Percentiles rank a stretch among this genome's conserved stretches.
phyloP scores from a whole-genome alignment of 92 coral and sea anemone genomes.

The Siderastrea radians region DNA sequence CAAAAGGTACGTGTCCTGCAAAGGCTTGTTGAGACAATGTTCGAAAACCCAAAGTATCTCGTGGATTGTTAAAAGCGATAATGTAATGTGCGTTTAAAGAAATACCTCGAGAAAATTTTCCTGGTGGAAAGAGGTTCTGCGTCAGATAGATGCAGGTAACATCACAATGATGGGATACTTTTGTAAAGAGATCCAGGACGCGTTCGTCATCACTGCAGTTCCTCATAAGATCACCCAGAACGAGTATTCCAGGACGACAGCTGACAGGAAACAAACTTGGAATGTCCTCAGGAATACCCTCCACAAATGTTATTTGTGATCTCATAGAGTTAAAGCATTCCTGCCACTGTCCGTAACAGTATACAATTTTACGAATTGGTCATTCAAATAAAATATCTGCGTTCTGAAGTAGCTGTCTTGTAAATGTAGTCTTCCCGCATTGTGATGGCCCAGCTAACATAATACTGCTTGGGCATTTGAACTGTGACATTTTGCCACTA shows the following conservation, averaged over 20 bases:
- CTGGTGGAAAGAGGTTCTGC: conserved; percentile 18
- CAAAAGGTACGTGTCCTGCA: conserved; percentile 20
- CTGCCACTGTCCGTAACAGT: conserved; percentile 61
- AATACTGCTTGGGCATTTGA: conserved; percentile 28
- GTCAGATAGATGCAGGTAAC: conserved; percentile 37
- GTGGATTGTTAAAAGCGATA: too few species aligned
- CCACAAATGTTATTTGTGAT: conserved; percentile 18
- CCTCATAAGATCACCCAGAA: conserved; percentile 45
- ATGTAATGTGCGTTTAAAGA: conserved; percentile 46
- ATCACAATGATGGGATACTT: conserved; percentile 37
- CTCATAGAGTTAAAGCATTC: neutral
- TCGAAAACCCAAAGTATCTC: conserved; percentile 15
- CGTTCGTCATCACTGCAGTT: conserved; percentile 30
- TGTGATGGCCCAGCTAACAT: conserved; percentile 27
- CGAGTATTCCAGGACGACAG: conserved; percentile 19
- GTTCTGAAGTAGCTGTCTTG: neutral
- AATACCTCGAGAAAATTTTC: conserved; percentile 1
- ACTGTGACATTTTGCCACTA: neutral
- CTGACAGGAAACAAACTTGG: neutral
- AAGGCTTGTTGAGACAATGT: conserved; percentile 40
- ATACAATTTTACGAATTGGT: conserved; percentile 23
- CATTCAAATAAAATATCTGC: conserved; percentile 14
- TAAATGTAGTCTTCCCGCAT: conserved; percentile 32
- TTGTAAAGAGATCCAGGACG: conserved; percentile 18
- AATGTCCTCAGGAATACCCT: conserved; percentile 42